These are phyloP conservation scores for Chionodraco myersi DNA, from an alignment of 2,113 vertebrate species.

Conservation along the genomic window DNA sequence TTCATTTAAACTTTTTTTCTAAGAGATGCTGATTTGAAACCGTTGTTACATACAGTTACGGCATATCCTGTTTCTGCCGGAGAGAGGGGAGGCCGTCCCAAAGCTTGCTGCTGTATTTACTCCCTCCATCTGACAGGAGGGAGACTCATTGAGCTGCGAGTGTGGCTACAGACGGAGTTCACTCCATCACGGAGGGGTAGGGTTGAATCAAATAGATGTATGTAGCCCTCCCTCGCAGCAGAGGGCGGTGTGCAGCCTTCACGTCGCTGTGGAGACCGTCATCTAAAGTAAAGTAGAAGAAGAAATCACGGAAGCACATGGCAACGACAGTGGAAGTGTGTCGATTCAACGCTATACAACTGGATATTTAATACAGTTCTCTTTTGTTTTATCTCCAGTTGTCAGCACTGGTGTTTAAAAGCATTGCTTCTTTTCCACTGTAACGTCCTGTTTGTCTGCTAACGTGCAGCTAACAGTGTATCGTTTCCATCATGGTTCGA, in stretches of 20 bases:
- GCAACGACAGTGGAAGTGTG: not conserved
- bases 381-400: not conserved
- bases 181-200: too few species aligned
- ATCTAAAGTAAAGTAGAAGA: conserved; percentile 1
- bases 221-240: not conserved
- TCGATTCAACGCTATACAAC: not conserved
- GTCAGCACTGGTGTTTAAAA: not conserved
- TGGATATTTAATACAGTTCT: not conserved
- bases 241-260: conserved; percentile 9
- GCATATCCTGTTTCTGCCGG: too few species aligned
- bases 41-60: too few species aligned
- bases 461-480: not conserved
- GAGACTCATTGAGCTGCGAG: too few species aligned
- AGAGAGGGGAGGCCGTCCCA: too few species aligned
- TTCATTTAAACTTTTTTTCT: too few species aligned
- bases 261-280: not conserved
- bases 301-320: conserved; percentile 67
- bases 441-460: not conserved
- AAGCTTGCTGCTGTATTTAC: too few species aligned
- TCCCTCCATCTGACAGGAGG: too few species aligned
- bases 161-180: too few species aligned
- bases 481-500: conserved; percentile 77
- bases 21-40: too few species aligned
- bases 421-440: not conserved
- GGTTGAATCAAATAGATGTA: not conserved